Evolutionary conservation across 2,113 vertebrate species (phyloP).

Genomic region (Anarrhichthys ocellatus): DNA sequence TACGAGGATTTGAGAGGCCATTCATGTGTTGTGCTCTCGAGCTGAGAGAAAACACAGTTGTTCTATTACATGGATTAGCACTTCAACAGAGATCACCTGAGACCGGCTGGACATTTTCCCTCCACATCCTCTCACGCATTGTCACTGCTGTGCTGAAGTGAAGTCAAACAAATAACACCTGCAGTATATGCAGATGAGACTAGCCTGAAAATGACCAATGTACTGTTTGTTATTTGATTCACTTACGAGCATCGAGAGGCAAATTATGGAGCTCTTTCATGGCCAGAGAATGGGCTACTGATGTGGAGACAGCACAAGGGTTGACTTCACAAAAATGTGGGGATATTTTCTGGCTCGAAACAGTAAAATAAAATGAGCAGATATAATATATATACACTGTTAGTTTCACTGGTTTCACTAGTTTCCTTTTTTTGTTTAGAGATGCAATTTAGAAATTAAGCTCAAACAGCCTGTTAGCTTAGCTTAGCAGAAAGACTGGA

Average conservation of each 20-base stretch:
- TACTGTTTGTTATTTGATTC: constrained; percentile 62
- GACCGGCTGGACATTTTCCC: constrained; percentile 59
- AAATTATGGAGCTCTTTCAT: constrained; percentile 55
- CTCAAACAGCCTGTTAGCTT: background rate
- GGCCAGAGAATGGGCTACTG: constrained; percentile 40
- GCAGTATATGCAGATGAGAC: constrained; percentile 50
- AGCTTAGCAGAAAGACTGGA: background rate
- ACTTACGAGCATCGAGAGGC: constrained; percentile 47
- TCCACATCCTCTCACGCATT: constrained; percentile 24
- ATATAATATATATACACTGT: background rate
- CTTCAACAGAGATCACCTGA: constrained; percentile 73
- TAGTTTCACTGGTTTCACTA: no score
- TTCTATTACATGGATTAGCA: constrained; percentile 78
- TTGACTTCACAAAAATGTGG: constrained; percentile 38
- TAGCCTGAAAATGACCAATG: constrained; percentile 34
- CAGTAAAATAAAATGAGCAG: constrained; percentile 8
- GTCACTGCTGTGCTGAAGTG: constrained; percentile 45
- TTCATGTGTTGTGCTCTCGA: constrained; percentile 73
- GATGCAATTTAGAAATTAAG: no score
- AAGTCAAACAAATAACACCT: constrained; percentile 64
- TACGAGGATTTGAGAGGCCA: constrained; percentile 74
- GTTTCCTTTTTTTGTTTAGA: background rate
- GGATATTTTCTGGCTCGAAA: constrained; percentile 30
- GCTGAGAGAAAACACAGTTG: constrained; percentile 63
- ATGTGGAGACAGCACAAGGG: constrained; percentile 40